Evolutionary conservation across 2,888 invertebrate genomes (phyloP), one percentile per base, ranked within the genome.

Genomic region (Drosophila monieri): DNA sequence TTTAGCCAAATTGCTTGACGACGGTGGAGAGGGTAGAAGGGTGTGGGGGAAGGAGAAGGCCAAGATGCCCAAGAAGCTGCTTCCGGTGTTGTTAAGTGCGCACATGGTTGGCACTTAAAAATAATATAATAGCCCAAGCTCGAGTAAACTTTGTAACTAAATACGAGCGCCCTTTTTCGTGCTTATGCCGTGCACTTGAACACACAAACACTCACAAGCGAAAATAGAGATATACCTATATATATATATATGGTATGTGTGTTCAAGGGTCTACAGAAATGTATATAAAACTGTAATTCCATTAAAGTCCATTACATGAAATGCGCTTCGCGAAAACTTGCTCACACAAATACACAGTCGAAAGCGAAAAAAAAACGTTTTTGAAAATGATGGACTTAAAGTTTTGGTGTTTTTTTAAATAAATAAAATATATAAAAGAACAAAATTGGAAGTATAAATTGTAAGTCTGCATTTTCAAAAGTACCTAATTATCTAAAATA

Each of bases 261-360:
- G 69, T 46, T 61, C 47, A 49, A 62, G 70, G 41, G 72, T 68
- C 72, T 72, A 39, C 35, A 23, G 46, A 52, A 70, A 52, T 70
- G 52, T 71, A 67, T 79, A 88, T 87, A 86, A 88, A 76, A 85
- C 76, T 84, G 87, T 88, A 88, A 84, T 84, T 84, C 86, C 84
- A 84, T 84, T 84, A 84, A 84, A 84, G 88, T 86, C 88, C 88
- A 84, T 84, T 86, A 88, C 80, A 88, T 54, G 75, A 88, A 87
- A 85, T 72, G 75, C 77, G 71, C 76, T 73, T 68, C 51, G 57
- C 47, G 57, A 51, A 49, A 62, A 61, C 55, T 62, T 39, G 52
- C 32, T 52, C 39, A 39, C 58, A 53, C 37, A 61, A 18, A n/a
- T 15, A 41, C 60, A 53, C 37, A 61, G 21, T 15, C 21, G 14